Base-by-base conservation (phyloP, 2,113 vertebrate genomes). In the Xyrauchen texanus region DNA sequence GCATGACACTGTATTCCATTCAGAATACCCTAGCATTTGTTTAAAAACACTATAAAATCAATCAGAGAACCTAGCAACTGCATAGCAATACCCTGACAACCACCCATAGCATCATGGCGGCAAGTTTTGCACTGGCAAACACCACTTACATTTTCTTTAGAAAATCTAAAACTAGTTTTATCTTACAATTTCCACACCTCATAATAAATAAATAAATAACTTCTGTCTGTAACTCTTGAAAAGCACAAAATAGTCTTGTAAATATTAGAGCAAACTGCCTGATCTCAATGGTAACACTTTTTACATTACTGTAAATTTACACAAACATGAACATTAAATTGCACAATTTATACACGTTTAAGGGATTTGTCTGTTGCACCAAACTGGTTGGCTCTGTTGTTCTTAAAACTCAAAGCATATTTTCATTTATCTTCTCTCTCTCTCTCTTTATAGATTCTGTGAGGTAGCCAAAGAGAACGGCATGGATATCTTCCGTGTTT, bases 401-500 rank as follows among this genome's bases (percentile, higher is more conserved):
- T 57, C 55, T 57, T 12, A 57, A 11, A 55, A 55, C 52, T n/a
- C 12, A 34, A 34, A 34, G 1, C 21, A 34, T 34, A 34, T 8
- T 49, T 49, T 57, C 55, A 34, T 34, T 34, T 55, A 12, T 15
- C 11, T 6, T 60, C 16, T 71, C 16, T 61, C 8, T 52, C 5
- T 72, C 5, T 45, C 21, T 70, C 0, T 55, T 47, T 9, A 49
- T 87, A 96, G 95, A 87, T 98, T 98, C 90, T 98, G 97, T 15
- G 94, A 98, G 87, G 95, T 96, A 86, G 97, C 97, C 53, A 96
- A 93, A 83, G 96, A 97, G 89, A 98, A 98, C 0, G 97, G 97
- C 58, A 98, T 98, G 97, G 97, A 98, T 67, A 92, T 98, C 76
- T 98, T 98, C 91, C 93, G 96, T 0, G 92, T 98, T 11, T 98